phyloP scores from a whole-genome alignment of 2,113 vertebrate species.

The Eira barbara region DNA sequence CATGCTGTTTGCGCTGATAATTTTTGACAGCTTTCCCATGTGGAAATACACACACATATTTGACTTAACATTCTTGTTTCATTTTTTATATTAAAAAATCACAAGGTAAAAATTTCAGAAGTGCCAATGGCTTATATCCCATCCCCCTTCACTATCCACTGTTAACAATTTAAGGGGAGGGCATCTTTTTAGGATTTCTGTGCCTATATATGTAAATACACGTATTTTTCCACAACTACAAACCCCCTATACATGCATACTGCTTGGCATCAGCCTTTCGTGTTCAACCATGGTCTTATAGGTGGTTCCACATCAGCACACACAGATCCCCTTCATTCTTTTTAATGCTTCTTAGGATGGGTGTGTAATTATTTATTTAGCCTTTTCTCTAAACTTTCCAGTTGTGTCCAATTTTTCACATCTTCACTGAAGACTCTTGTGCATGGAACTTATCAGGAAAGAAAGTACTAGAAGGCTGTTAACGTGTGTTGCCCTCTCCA shows the following conservation, averaged over 20 bases:
- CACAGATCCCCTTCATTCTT: not conserved
- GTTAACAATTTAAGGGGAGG: not conserved
- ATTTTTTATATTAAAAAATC: not conserved
- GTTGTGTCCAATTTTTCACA: not conserved
- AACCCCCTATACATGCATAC: rapidly evolving
- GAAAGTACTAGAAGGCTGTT: not conserved
- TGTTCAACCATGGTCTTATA: not conserved
- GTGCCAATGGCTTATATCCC: not conserved
- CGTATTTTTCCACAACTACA: not conserved
- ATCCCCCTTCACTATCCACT: not conserved
- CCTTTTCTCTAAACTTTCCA: not conserved
- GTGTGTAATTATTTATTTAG: not conserved
- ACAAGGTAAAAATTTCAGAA: not conserved
- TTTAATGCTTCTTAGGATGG: too few relatives aligned
- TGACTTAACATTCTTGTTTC: not conserved
- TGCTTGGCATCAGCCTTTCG: not conserved
- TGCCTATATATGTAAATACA: not conserved
- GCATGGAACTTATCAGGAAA: not conserved
- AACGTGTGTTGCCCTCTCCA: rapidly evolving
- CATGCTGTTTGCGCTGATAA: not conserved
- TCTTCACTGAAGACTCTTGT: not conserved
- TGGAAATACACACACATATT: not conserved
- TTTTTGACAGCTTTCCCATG: not conserved
- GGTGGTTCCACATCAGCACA: not conserved
- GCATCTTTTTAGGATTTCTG: not conserved